Evolutionary conservation across 2,888 invertebrate genomes (phyloP), one percentile per base, ranked within the genome.

Genomic region (Meiosimyza decipiens): DNA sequence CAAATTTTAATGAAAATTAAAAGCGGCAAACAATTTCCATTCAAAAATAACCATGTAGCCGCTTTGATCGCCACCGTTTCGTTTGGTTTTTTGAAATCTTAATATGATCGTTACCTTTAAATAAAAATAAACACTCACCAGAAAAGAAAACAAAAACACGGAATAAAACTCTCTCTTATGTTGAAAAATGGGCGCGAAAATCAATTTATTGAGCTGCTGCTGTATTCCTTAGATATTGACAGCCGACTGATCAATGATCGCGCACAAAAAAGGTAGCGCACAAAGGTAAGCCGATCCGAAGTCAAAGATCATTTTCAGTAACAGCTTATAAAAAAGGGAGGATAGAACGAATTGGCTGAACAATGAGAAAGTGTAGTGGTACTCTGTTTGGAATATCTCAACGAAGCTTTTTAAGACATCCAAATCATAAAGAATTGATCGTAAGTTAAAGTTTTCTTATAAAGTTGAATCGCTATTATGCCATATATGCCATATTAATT

Each of bases 1-100:
- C 16, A 67, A 74, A 74, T 72, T 77, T 77, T 77, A 78, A 72
- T 75, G 69, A 73, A 73, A 74, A 28, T 28, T 57, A 28, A 57
- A 57, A 22, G 57, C 28, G 12, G 57, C 13, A 28, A 28, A 13
- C 22, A 40, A 40, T 40, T 12, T 22, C 22, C 12, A 28, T 57
- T n/a, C 15, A 22, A 55, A 57, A 22, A 57, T 28, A 2, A 28
- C 57, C 12, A 18, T 28, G 57, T 28, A 13, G 22, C 28, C 13
- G 11, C 12, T 57, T 57, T 22, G 57, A 57, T 57, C 57, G 22
- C 28, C 13, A 15, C 22, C n/a, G 18, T 57, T 57, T 57, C 12
- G 22, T 18, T 57, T 57, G 55, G 22, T 22, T 28, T 57, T 57
- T n/a, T 22, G 11, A 15, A 18, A 28, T 57, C 57, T 57, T 57